Evolutionary conservation across 2,113 vertebrate species (phyloP).

Genomic region (Lycaon pictus): DNA sequence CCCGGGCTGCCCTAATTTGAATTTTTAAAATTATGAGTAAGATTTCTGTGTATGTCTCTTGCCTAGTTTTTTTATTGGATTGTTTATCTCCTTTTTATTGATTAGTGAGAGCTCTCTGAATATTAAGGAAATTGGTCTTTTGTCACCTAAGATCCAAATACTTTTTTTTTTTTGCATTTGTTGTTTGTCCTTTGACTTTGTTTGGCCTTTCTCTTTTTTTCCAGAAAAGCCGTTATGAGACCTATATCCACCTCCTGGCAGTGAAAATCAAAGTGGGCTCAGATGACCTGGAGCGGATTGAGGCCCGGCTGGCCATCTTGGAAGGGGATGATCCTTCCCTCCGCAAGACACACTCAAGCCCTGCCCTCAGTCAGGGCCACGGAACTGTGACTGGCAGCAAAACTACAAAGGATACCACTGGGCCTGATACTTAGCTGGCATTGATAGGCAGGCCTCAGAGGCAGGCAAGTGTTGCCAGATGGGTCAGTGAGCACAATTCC

Average conservation of each 20-base stretch:
- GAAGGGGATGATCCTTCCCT: conserved; percentile 91
- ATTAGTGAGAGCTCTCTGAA: not conserved
- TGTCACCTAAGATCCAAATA: not conserved
- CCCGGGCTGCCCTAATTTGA: not conserved
- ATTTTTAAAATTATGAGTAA: conserved; percentile 27
- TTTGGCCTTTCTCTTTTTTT: conserved; percentile 74
- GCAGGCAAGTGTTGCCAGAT: conserved; percentile 67
- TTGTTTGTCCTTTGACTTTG: conserved; percentile 61
- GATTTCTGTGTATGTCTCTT: not conserved
- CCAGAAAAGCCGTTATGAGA: conserved; percentile 98
- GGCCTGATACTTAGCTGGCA: conserved; percentile 89
- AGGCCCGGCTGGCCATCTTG: conserved; percentile 91
- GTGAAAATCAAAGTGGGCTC: conserved; percentile 94
- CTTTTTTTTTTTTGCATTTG: not conserved
- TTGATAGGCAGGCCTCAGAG: not conserved
- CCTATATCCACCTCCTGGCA: conserved; percentile 94
- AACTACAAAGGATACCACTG: conserved; percentile 84
- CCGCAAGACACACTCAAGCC: conserved; percentile 97
- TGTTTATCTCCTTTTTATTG: conserved; percentile 42
- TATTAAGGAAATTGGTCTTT: conserved; percentile 10
- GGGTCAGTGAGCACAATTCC: conserved; percentile 86
- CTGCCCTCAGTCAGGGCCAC: conserved; percentile 94
- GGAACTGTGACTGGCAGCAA: conserved; percentile 88
- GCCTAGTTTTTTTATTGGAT: not conserved
- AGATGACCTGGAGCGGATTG: conserved; percentile 97